Conservation (phyloP, 2,888 invertebrate species). For the Carterocephalus palaemon region DNA sequence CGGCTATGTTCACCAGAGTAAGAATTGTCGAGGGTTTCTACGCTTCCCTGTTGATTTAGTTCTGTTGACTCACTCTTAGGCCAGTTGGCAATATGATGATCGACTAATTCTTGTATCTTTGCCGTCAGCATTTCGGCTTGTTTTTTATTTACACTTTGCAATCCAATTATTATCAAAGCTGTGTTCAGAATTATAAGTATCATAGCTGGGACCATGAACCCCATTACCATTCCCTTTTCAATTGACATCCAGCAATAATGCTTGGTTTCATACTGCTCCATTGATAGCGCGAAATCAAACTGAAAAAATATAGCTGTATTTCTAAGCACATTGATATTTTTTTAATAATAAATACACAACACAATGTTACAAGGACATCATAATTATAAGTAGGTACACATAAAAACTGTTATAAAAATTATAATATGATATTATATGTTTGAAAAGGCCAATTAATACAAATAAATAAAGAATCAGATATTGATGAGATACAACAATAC, state of each 20-base stretch:
- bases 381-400: too few species aligned
- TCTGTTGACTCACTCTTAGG: slow-evolving; percentile 51
- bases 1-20: slow-evolving; percentile 63
- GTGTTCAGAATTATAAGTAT: slow-evolving; percentile 82
- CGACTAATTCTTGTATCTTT: slow-evolving; percentile 67
- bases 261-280: slow-evolving; percentile 84
- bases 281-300: slow-evolving; percentile 83
- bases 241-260: slow-evolving; percentile 88
- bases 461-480: too few species aligned
- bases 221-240: slow-evolving; percentile 86
- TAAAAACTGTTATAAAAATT: too few species aligned
- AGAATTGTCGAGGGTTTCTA: slow-evolving; percentile 59
- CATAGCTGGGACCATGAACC: slow-evolving; percentile 86
- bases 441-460: too few species aligned
- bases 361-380: too few species aligned
- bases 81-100: slow-evolving; percentile 65
- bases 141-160: slow-evolving; percentile 68
- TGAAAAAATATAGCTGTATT: slow-evolving; percentile 53
- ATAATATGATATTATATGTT: too few species aligned
- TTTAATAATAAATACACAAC: too few species aligned
- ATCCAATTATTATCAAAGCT: slow-evolving; percentile 77
- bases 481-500: too few species aligned
- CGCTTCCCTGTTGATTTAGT: slow-evolving; percentile 51
- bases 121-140: slow-evolving; percentile 67
- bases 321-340: too few species aligned